Evolutionary conservation across 2,888 invertebrate species (phyloP).

Genomic region (Alentia gelatinosa): DNA sequence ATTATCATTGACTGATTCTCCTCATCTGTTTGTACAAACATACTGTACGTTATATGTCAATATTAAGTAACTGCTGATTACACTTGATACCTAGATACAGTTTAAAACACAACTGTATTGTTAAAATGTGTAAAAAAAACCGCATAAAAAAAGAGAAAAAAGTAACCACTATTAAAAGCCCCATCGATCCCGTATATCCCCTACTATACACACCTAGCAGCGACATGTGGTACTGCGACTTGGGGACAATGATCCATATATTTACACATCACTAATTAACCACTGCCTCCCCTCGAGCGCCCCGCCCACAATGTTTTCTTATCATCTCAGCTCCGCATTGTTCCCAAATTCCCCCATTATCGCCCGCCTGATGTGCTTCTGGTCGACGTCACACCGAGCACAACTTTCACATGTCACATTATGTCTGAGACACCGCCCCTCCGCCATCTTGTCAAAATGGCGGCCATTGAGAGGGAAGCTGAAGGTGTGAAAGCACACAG

Average conservation of each 20-base stretch:
- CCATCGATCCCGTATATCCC: too few species aligned
- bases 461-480: background rate
- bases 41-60: too few species aligned
- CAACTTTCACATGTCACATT: slow-evolving; percentile 8
- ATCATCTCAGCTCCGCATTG: background rate
- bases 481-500: slow-evolving; percentile 3
- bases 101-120: too few species aligned
- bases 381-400: background rate
- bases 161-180: too few species aligned
- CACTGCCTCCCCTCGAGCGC: background rate
- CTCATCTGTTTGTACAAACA: too few species aligned
- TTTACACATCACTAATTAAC: background rate
- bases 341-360: background rate
- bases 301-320: background rate
- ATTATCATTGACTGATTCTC: too few species aligned
- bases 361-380: background rate
- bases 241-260: background rate
- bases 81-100: too few species aligned
- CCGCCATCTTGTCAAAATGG: background rate
- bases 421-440: background rate
- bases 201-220: background rate
- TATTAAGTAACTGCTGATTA: too few species aligned
- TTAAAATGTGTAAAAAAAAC: too few species aligned
- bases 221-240: background rate
- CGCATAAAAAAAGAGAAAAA: too few species aligned